Base-by-base conservation (phyloP, 2,113 vertebrate species). In the Plecotus auritus region DNA sequence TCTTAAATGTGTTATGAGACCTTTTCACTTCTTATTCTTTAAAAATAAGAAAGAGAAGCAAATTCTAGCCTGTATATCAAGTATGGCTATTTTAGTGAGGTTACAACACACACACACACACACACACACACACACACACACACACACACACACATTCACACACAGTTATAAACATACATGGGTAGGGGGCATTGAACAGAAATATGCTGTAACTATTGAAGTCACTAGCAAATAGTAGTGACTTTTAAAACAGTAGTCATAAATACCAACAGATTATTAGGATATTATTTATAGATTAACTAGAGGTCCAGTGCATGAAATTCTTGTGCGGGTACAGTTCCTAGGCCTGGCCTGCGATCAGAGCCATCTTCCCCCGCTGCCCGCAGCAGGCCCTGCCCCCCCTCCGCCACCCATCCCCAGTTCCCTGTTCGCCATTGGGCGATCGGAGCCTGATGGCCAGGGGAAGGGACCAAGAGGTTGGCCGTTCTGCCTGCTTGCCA, bases 261-360 rank as follows among this genome's bases (percentile, higher is more conserved):
- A 91, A 96, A 95, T 51, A 87, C 80, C 56, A 90, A 61, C 23
- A 74, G 84, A 30, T 72, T 28, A 72, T 92, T 92, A 69, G 26
- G 42, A 49, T 35, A 11, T 92, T 88, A 94, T 93, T 95, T 97
- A 88, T 93, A 81, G 92, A 85, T 95, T 95, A 11, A 61, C 59
- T 61, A 61, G 59, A 61, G 23, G 59, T 26, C 59, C 59, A 11
- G 59, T 11, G 26, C 59, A 61, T 11, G 59, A 28, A 61, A 28
- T 61, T 61, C 23, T 11, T 59, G 23, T 26, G 23, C 23, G 4
- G 56, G 23, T 28, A 61, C 26, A 28, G 26, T 61, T 26, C 26
- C 59, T 61, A 61, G 59, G 26, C 59, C 59, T 61, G 59, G 59
- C 26, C 23, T 61, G 59, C 9, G 0, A 26, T 28, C 26, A 28